A percentile compares a stretch with the other conserved stretches of the same genome.
These are phyloP conservation scores for Mus pahari DNA, from an alignment of 2,113 vertebrate species.

Conservation along the genomic window DNA sequence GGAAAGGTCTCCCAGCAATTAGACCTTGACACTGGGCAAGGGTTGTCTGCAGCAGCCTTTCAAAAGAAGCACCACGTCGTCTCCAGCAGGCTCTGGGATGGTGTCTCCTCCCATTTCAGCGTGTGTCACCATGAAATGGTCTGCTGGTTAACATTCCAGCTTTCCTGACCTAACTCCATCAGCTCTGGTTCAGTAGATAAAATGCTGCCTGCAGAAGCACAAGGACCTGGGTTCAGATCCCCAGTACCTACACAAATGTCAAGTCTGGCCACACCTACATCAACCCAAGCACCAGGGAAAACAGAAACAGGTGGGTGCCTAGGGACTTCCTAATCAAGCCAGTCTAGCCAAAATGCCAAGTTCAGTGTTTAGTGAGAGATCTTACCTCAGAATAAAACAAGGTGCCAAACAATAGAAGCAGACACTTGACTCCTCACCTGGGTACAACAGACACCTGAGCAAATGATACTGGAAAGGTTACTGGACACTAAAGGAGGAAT, in stretches of 20 bases:
- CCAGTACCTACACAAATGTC: neutral
- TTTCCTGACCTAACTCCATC: neutral
- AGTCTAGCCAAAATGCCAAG: neutral
- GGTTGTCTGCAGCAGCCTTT: neutral
- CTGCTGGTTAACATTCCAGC: neutral
- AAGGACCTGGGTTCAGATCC: too few relatives aligned
- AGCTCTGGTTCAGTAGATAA: neutral
- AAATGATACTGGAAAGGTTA: neutral
- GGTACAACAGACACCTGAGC: neutral
- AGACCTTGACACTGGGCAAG: accelerated
- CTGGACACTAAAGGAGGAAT: neutral
- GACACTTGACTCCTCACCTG: neutral
- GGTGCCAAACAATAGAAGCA: neutral
- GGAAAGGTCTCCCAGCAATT: neutral
- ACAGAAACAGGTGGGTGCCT: neutral
- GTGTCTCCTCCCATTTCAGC: neutral
- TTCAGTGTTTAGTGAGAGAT: neutral
- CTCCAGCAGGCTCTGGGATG: neutral
- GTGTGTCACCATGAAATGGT: neutral
- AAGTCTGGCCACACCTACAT: neutral
- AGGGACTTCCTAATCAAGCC: neutral
- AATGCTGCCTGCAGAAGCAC: neutral
- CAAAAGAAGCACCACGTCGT: neutral
- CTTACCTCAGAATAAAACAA: neutral
- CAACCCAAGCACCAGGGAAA: neutral